Conservation (phyloP, 2,113 vertebrate genomes). For the Periophthalmus modestus region DNA sequence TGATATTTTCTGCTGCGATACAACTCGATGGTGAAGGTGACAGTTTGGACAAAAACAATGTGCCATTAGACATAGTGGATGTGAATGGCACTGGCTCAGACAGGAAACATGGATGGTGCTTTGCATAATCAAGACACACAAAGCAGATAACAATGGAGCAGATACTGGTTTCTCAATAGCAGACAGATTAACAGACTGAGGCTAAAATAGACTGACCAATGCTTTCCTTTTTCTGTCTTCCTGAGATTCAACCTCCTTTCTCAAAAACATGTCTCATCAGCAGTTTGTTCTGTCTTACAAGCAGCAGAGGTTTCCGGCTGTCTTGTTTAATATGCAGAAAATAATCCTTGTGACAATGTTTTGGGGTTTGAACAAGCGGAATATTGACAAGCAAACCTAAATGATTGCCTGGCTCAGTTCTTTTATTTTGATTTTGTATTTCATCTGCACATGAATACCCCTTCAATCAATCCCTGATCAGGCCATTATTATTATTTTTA, state of each 20-base stretch:
- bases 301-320: constrained; percentile 68
- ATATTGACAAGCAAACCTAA: constrained; percentile 24
- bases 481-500: no score
- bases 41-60: background rate
- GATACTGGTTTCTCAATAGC: constrained; percentile 74
- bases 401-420: background rate
- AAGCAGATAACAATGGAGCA: constrained; percentile 57
- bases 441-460: background rate
- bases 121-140: constrained; percentile 67
- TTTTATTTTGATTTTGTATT: background rate
- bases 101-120: constrained; percentile 60
- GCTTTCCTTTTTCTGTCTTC: constrained; percentile 58
- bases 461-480: no score
- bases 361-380: constrained; percentile 47
- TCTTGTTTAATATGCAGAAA: constrained; percentile 74
- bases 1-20: background rate
- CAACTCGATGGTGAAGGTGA: background rate
- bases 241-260: constrained; percentile 62
- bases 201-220: constrained; percentile 68
- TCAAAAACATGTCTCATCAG: constrained; percentile 72
- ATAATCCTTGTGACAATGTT: constrained; percentile 49
- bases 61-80: background rate
- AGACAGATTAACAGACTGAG: constrained; percentile 70
- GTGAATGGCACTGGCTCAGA: constrained; percentile 20
- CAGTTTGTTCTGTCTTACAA: constrained; percentile 65